Evolutionary conservation across 2,888 invertebrate genomes (phyloP).

Genomic region (Troides helena): DNA sequence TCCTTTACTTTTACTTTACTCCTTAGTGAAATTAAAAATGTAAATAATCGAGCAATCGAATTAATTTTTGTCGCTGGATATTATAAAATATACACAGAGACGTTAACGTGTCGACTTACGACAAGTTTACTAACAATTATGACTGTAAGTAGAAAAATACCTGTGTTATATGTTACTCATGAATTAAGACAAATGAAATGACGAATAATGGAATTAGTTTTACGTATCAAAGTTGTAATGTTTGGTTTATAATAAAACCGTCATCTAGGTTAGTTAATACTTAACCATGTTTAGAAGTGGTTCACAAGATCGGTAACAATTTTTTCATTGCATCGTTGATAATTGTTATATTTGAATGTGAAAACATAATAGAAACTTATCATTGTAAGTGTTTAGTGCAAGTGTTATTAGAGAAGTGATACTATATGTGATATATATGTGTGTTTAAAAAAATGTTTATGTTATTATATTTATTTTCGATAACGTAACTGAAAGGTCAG

Average conservation of each 20-base stretch:
- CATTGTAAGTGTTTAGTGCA: too few relatives aligned
- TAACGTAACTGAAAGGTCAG: too few relatives aligned
- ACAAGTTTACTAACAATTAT: background rate
- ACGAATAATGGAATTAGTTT: background rate
- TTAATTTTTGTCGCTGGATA: background rate
- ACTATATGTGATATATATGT: too few relatives aligned
- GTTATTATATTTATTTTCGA: too few relatives aligned
- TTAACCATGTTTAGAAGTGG: background rate
- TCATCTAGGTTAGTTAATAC: background rate
- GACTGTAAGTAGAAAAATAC: background rate
- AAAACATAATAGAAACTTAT: background rate
- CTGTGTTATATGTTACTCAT: background rate
- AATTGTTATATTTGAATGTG: too few relatives aligned
- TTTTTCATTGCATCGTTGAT: background rate
- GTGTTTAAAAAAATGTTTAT: too few relatives aligned
- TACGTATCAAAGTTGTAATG: background rate
- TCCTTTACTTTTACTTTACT: too few relatives aligned
- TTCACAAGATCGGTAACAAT: background rate
- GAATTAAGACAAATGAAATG: background rate
- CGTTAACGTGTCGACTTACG: background rate
- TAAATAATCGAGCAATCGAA: too few relatives aligned
- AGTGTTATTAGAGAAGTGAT: too few relatives aligned
- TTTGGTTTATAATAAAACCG: background rate
- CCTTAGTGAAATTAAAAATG: too few relatives aligned
- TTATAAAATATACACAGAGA: background rate